Evolutionary conservation across 2,888 invertebrate genomes (phyloP).

Genomic region (Drepanosiphum platanoidis): DNA sequence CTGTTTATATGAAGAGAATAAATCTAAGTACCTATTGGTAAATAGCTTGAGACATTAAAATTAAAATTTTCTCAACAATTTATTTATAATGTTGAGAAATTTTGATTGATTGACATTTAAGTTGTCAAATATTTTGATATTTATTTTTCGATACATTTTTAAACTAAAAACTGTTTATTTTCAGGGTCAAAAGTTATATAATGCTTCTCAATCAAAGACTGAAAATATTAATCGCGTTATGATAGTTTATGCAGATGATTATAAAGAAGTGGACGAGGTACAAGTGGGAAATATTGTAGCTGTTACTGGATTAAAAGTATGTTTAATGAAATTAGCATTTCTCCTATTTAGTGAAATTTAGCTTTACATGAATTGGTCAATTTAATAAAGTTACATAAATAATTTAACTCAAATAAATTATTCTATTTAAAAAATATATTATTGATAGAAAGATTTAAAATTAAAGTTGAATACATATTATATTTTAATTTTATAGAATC

Average conservation of each 20-base stretch:
- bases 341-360: slow-evolving; percentile 11
- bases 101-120: background rate
- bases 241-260: slow-evolving; percentile 89
- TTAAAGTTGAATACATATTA: too few species aligned
- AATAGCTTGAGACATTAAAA: too few species aligned
- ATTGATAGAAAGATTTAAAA: background rate
- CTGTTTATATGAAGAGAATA: too few species aligned
- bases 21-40: too few species aligned
- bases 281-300: slow-evolving; percentile 88
- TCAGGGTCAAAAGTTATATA: slow-evolving; percentile 77
- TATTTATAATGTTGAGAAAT: background rate
- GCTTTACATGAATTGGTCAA: background rate
- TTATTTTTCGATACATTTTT: background rate
- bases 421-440: background rate
- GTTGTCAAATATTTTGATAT: too few species aligned
- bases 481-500: too few species aligned
- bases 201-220: slow-evolving; percentile 73
- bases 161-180: slow-evolving; percentile 27
- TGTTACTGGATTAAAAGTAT: slow-evolving; percentile 84
- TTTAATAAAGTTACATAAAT: too few species aligned
- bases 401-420: background rate
- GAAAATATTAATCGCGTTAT: slow-evolving; percentile 77
- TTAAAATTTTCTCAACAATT: too few species aligned
- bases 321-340: background rate
- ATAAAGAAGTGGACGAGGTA: slow-evolving; percentile 76